Percentiles rank a stretch among this genome's conserved stretches.
Conservation (phyloP, 2,797 vertebrate species). For the Rhabdophis nuchalis region DNA sequence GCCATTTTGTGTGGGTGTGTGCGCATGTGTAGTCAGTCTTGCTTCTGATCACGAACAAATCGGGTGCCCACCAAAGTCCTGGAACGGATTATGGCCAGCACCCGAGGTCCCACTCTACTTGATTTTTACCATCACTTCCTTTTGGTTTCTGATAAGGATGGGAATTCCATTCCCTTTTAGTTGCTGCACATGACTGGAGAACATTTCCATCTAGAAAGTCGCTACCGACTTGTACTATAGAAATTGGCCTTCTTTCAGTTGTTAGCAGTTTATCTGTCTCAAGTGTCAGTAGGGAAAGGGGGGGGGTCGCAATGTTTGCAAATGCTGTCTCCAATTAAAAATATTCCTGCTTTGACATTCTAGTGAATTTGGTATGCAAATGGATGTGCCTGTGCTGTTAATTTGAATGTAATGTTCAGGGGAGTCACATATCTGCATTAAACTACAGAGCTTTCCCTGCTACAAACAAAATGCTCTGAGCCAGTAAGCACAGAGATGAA, state of each 20-base stretch:
- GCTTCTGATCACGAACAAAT: no score
- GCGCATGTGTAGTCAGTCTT: no score
- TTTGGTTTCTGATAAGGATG: background rate
- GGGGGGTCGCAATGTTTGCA: background rate
- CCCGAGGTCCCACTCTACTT: no score
- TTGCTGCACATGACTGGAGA: background rate
- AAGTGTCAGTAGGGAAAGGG: background rate
- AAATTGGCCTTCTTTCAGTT: background rate
- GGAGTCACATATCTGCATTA: background rate
- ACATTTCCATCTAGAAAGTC: background rate
- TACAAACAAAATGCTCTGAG: background rate
- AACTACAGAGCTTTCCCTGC: background rate
- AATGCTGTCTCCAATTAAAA: background rate
- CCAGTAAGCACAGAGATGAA: background rate
- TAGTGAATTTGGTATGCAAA: background rate
- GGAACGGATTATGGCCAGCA: no score
- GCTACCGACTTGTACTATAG: background rate
- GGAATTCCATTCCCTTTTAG: background rate
- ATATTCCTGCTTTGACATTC: background rate
- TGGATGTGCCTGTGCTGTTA: background rate
- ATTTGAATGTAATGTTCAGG: background rate
- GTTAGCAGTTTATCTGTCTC: background rate
- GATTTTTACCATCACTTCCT: background rate
- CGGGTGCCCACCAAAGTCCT: no score
- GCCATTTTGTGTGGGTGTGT: no score